These are phyloP conservation scores for Tuberolachnus salignus DNA, from an alignment of 2,888 invertebrate species.

Conservation along the genomic window DNA sequence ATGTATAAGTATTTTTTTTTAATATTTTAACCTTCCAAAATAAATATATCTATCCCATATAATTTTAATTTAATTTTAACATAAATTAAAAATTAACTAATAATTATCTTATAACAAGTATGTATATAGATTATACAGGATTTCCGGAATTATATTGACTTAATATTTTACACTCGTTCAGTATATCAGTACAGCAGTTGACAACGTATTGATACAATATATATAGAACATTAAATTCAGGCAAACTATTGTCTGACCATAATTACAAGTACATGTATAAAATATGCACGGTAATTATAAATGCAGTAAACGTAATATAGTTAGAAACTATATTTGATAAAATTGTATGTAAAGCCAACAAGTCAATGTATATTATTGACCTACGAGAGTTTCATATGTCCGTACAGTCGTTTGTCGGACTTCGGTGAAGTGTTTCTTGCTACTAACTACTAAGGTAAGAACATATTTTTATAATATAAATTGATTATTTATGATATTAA, in stretches of 20 bases:
- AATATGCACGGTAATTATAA: conserved; percentile 43
- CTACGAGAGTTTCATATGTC: conserved; percentile 22
- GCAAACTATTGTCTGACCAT: conserved; percentile 31
- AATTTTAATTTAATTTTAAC: neutral
- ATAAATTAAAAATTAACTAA: neutral
- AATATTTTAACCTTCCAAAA: no score
- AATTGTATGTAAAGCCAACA: conserved; percentile 40
- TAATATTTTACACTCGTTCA: neutral
- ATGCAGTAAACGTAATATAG: conserved; percentile 8
- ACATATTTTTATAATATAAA: neutral
- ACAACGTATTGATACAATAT: conserved; percentile 11
- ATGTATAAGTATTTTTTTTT: no score
- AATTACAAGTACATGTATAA: conserved; percentile 25
- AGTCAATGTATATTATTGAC: conserved; percentile 51
- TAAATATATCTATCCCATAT: no score
- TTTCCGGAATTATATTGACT: conserved; percentile 40
- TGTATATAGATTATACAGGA: conserved; percentile 29
- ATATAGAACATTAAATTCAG: neutral
- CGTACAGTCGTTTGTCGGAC: conserved; percentile 34
- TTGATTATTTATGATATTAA: neutral
- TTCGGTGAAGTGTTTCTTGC: conserved; percentile 15
- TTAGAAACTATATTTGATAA: conserved; percentile 15
- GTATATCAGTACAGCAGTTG: neutral
- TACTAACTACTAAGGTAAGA: neutral
- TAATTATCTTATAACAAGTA: neutral